Evolutionary conservation across 1,140 invertebrate species (phyloP), one percentile per base, ranked within the genome.

Genomic region (Leptonema lineaticorne): DNA sequence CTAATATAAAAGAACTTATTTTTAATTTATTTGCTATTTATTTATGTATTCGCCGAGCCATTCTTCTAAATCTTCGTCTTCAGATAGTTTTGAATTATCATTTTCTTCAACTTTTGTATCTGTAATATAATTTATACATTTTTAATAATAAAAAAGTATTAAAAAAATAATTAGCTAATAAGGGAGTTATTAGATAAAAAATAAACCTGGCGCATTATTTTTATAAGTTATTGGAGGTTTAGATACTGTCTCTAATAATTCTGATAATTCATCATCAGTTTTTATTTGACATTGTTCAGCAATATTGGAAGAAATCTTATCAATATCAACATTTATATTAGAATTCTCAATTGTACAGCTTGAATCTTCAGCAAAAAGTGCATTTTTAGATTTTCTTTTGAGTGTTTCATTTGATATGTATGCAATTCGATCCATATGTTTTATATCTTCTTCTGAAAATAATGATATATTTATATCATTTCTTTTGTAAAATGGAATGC

Each of bases 41-140:
- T 67, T 79, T 69, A 82, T 76, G 69, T 79, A 81, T 63, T 82
- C 81, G 57, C 81, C 79, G 1, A 82, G 74, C 81, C 81, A 82
- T 69, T 81, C 79, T 68, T 82, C 80, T 9, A 82, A 73, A 70
- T 82, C 67, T 16, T 63, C 26, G 33, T 18, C 18, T 45, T 64
- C 18, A 24, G n/a, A 48, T 33, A 24, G 53, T 59, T 60, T 41
- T 6, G 26, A 28, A 9, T 63, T 58, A n/a, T n/a, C n/a, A n/a
- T n/a, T n/a, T n/a, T n/a, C n/a, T n/a, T n/a, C n/a, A n/a, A n/a
- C n/a, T n/a, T n/a, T n/a, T n/a, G n/a, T n/a, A n/a, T n/a, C n/a
- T n/a, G n/a, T n/a, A n/a, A n/a, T n/a, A n/a, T n/a, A n/a, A n/a
- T n/a, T n/a, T n/a, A n/a, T n/a, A n/a, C n/a, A n/a, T n/a, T n/a